A percentile compares a stretch with the other conserved stretches of the same genome.
phyloP scores from a whole-genome alignment of 2,797 vertebrate genomes.

The Eulemur mongoz region DNA sequence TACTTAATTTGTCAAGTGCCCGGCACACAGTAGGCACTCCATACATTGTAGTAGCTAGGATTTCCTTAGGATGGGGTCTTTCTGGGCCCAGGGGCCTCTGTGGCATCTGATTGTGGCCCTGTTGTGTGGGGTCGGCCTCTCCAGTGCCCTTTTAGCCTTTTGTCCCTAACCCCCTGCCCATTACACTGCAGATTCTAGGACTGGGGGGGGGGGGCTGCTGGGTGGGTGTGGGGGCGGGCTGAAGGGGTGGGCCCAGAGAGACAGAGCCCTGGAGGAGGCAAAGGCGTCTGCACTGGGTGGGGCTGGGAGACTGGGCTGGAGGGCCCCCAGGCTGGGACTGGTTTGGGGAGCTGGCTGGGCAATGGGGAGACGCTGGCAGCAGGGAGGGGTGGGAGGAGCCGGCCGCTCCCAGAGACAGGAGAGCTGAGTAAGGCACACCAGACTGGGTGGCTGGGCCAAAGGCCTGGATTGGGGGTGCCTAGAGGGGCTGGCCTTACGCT shows the following conservation, averaged over 20 bases:
- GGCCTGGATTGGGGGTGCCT: not conserved
- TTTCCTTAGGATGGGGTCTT: not conserved
- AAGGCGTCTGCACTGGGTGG: constrained; percentile 52
- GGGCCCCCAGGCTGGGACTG: constrained; percentile 64
- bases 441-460: not conserved
- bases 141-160: not conserved
- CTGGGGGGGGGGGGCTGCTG: not conserved
- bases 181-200: not conserved
- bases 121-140: not conserved
- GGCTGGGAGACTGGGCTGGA: constrained; percentile 20
- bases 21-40: not conserved
- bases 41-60: not conserved
- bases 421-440: not conserved
- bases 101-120: not conserved
- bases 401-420: not conserved
- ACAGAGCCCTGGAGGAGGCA: not conserved
- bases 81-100: not conserved
- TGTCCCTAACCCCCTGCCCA: not conserved
- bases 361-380: constrained; percentile 33
- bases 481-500: not conserved
- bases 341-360: constrained; percentile 70
- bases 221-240: not conserved
- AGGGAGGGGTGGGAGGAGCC: constrained; percentile 40
- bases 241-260: not conserved
- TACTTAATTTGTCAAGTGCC: not conserved